Percentiles rank a stretch among this genome's conserved stretches.
Evolutionary conservation across 2,888 invertebrate species (phyloP).

Genomic region (Acanthacorydalis orientalis): DNA sequence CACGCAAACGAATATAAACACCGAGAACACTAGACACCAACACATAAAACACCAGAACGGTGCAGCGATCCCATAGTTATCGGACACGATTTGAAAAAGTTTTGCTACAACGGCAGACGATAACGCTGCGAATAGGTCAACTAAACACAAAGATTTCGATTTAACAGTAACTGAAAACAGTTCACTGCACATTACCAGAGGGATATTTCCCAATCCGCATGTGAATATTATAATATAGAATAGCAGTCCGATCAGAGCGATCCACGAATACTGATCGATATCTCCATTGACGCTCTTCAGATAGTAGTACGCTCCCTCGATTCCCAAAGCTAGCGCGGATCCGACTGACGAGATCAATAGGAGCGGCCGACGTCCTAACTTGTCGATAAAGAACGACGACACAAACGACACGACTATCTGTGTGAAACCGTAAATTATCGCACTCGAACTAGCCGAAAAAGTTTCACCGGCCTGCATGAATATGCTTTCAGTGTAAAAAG

Average conservation of each 20-base stretch:
- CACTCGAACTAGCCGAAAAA: neutral
- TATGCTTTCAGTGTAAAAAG: slow-evolving; percentile 25
- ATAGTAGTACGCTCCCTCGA: slow-evolving; percentile 35
- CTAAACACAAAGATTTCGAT: slow-evolving; percentile 37
- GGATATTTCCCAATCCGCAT: slow-evolving; percentile 39
- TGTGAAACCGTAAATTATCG: slow-evolving; percentile 2
- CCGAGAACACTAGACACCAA: slow-evolving; percentile 16
- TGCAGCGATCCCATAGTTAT: slow-evolving; percentile 35
- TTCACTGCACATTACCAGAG: slow-evolving; percentile 45
- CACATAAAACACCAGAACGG: slow-evolving; percentile 31
- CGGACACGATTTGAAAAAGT: slow-evolving; percentile 37
- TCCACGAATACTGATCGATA: slow-evolving; percentile 26
- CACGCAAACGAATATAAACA: slow-evolving; percentile 18
- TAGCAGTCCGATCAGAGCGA: slow-evolving; percentile 36
- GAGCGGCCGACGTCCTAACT: slow-evolving; percentile 34
- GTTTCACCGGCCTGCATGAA: slow-evolving; percentile 18
- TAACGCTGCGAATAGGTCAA: slow-evolving; percentile 36
- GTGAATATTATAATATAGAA: slow-evolving; percentile 40
- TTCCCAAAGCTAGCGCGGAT: slow-evolving; percentile 32
- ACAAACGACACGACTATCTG: slow-evolving; percentile 2
- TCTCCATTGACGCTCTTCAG: slow-evolving; percentile 21
- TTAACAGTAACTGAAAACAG: slow-evolving; percentile 46
- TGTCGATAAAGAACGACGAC: slow-evolving; percentile 33
- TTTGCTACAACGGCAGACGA: slow-evolving; percentile 40
- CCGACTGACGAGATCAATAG: slow-evolving; percentile 35